Percentiles rank a stretch among this genome's conserved stretches.
Evolutionary conservation across 2,113 vertebrate genomes (phyloP).

Genomic region (Chaetops frenatus): DNA sequence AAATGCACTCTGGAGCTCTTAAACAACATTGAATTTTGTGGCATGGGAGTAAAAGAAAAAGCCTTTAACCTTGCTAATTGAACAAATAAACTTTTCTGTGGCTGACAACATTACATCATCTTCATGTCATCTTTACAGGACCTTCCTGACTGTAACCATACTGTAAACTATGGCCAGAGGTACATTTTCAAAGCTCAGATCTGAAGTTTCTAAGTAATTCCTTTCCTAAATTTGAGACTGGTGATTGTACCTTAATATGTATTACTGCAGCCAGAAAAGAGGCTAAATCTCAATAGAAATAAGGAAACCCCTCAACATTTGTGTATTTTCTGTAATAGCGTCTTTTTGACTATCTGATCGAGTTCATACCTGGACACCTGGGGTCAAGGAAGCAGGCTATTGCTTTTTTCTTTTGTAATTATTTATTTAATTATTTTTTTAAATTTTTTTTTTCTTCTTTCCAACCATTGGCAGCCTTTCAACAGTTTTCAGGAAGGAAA

Average conservation of each 20-base stretch:
- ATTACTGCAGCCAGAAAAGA: background rate
- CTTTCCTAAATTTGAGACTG: background rate
- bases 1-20: background rate
- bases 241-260: background rate
- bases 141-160: background rate
- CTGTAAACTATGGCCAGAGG: background rate
- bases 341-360: background rate
- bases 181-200: background rate
- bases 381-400: background rate
- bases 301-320: background rate
- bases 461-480: background rate
- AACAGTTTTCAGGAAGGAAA: background rate
- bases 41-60: background rate
- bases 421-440: background rate
- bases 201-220: background rate
- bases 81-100: background rate
- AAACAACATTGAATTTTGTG: background rate
- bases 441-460: background rate
- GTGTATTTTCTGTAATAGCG: background rate
- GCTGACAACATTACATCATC: background rate
- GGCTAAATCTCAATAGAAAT: background rate
- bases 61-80: background rate
- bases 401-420: background rate
- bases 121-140: background rate
- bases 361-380: background rate